These are phyloP conservation scores for Drosophila neutralis DNA, from an alignment of 2,888 invertebrate species.

Conservation along the genomic window DNA sequence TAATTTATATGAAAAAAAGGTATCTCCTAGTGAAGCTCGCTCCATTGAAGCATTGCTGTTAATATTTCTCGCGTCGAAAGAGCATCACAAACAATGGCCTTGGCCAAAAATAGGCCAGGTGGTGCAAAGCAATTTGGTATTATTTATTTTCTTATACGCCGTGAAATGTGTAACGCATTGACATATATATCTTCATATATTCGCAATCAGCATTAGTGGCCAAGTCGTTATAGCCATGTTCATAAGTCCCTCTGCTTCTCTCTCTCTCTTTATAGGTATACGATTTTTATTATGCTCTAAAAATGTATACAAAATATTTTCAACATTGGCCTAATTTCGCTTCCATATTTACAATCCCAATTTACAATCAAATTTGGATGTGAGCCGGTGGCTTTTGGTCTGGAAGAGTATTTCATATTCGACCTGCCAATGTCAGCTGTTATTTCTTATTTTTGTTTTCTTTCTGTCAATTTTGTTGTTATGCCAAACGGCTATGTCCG, in stretches of 20 bases:
- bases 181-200: constrained; percentile 1
- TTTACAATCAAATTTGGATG: background rate
- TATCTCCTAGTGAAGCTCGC: background rate
- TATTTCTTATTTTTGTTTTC: background rate
- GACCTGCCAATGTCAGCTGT: no score
- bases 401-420: background rate
- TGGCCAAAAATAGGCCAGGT: background rate
- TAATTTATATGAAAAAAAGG: background rate
- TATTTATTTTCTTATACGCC: background rate
- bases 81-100: background rate
- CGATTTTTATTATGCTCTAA: background rate
- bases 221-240: background rate
- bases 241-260: background rate
- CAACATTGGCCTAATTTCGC: background rate
- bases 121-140: background rate
- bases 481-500: constrained; percentile 17
- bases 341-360: background rate
- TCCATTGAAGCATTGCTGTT: background rate
- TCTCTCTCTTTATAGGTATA: background rate
- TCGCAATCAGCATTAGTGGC: background rate
- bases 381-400: background rate
- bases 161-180: background rate
- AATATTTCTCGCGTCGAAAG: background rate
- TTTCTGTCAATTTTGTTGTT: constrained; percentile 1
- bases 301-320: background rate